Percentiles rank a stretch among this genome's conserved stretches.
phyloP scores from a whole-genome alignment of 2,113 vertebrate species.

The Dasypus novemcinctus region DNA sequence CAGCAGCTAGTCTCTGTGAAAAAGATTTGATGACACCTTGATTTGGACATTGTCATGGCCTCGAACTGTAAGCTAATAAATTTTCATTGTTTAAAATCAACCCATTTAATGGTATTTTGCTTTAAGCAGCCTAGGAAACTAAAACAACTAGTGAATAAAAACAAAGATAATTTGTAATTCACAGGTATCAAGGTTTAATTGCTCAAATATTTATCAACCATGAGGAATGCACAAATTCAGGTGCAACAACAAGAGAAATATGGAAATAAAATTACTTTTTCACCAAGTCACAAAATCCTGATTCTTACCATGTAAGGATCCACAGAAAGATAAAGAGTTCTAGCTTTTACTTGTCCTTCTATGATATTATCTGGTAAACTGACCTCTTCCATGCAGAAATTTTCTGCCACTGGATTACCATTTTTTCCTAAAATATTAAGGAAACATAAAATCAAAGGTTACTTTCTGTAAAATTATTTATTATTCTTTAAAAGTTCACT shows the following conservation, averaged over 20 bases:
- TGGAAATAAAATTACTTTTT: conserved; percentile 37
- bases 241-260: neutral
- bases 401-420: conserved; percentile 89
- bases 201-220: conserved; percentile 13
- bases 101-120: no score
- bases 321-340: conserved; percentile 94
- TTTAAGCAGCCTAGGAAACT: no score
- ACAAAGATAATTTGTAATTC: conserved; percentile 31
- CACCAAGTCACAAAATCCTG: neutral
- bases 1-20: no score
- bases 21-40: no score
- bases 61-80: no score
- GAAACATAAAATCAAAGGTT: conserved; percentile 58
- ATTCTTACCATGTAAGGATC: conserved; percentile 96
- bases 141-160: neutral
- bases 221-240: conserved; percentile 19
- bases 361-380: conserved; percentile 81
- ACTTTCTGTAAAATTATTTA: neutral
- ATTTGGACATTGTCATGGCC: no score
- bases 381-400: conserved; percentile 90
- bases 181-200: neutral
- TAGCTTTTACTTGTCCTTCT: conserved; percentile 87
- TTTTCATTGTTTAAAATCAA: no score
- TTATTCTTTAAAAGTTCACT: conserved; percentile 31
- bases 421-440: conserved; percentile 85